phyloP scores from a whole-genome alignment of 2,888 invertebrate species.

The Serripes groenlandicus region DNA sequence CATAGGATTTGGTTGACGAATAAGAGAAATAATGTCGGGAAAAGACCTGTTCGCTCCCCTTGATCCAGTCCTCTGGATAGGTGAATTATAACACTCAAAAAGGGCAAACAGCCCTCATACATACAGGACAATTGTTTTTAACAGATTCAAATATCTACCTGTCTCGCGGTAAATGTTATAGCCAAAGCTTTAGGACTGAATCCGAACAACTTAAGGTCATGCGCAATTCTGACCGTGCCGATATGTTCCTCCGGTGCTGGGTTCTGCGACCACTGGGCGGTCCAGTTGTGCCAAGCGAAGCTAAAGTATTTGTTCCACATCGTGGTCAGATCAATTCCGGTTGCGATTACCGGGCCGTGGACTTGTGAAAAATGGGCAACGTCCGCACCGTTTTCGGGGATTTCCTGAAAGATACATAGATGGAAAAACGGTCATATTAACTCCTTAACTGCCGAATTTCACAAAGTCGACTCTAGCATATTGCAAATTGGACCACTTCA shows the following conservation, averaged over 20 bases:
- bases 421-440: not conserved
- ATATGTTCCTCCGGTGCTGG: conserved; percentile 88
- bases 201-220: conserved; percentile 89
- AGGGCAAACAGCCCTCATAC: too few relatives aligned
- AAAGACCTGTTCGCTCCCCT: too few relatives aligned
- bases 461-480: too few relatives aligned
- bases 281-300: conserved; percentile 89
- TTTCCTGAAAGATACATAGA: conserved; percentile 89
- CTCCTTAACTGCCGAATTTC: too few relatives aligned
- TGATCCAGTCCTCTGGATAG: too few relatives aligned
- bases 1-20: too few relatives aligned
- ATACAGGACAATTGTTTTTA: too few relatives aligned
- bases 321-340: conserved; percentile 86
- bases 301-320: conserved; percentile 85
- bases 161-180: conserved; percentile 90
- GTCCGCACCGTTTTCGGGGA: conserved; percentile 96
- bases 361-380: conserved; percentile 93
- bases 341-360: conserved; percentile 90
- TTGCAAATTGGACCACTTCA: too few relatives aligned
- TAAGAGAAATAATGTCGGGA: too few relatives aligned
- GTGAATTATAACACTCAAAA: too few relatives aligned
- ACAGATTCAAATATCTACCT: too few relatives aligned
- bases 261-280: conserved; percentile 89
- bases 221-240: conserved; percentile 90
- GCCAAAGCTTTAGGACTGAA: conserved; percentile 88